Base-by-base conservation (phyloP, 1,140 invertebrate species). In the Drosophila athabasca region DNA sequence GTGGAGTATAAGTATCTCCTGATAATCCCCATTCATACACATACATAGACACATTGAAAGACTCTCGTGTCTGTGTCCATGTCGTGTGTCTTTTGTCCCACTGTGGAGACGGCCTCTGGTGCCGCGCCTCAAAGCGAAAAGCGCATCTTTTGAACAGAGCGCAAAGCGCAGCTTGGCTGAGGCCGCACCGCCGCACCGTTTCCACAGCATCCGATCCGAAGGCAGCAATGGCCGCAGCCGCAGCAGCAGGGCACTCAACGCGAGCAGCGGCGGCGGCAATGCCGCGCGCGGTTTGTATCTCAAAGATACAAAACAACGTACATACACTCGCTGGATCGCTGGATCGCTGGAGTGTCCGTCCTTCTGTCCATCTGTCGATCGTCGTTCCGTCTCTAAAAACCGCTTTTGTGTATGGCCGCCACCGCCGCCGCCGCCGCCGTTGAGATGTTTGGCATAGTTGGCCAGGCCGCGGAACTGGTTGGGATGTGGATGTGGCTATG, bases 391-490 rank as follows among this genome's bases (percentile, higher is more conserved):
- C 80, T 62, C 82, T 75, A 57, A 71, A 78, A 87, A 87, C 82
- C 83, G 83, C 83, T 88, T 88, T 88, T 88, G 83, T 88, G 76
- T 76, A 88, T 79, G 76, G 76, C 74, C 69, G 74, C 55, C 74
- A 52, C 53, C 53, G 61, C 29, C 61, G 74, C 65, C 74, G 73
- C 66, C 68, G 64, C 29, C 61, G 74, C 59, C 65, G 17, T 19
- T 24, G 65, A 88, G 84, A 88, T 88, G 83, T 68, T 88, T 88
- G 83, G 83, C 83, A 88, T 88, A 88, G 83, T 83, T 88, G 83
- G 65, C 76, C 55, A 49, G 71, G 85, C 79, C 83, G 79, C 68
- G 71, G 83, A 88, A 88, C 83, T 87, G 83, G 83, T 89, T 88
- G 81, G 50, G 26, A 53, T 53, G 31, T 53, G 53, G 55, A 59